These are phyloP conservation scores for Parauchenoglanis ngamensis DNA, from an alignment of 2,797 vertebrate species.

Conservation along the genomic window DNA sequence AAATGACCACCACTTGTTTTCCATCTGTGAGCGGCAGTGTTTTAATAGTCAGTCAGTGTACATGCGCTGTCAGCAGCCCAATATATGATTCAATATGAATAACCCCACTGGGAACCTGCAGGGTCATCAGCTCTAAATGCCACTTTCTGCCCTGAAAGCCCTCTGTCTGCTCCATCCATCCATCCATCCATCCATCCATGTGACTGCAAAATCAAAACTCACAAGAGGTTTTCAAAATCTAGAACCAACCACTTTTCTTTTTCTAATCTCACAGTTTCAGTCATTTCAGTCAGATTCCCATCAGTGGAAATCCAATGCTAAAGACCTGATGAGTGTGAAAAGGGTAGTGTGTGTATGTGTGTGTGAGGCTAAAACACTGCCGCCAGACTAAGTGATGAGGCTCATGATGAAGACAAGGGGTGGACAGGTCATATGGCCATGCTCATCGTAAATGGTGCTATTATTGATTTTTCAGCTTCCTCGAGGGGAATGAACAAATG, in stretches of 20 bases:
- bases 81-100: constrained; percentile 75
- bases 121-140: constrained; percentile 81
- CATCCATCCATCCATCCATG: constrained; percentile 58
- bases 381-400: constrained; percentile 59
- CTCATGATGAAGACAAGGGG: constrained; percentile 71
- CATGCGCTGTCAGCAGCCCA: constrained; percentile 72
- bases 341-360: constrained; percentile 37
- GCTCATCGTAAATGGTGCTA: constrained; percentile 73
- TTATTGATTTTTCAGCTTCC: constrained; percentile 76
- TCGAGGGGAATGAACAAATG: constrained; percentile 64
- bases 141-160: constrained; percentile 73
- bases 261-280: constrained; percentile 59
- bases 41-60: constrained; percentile 74
- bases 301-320: constrained; percentile 60
- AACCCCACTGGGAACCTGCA: constrained; percentile 72
- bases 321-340: constrained; percentile 69
- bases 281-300: constrained; percentile 48
- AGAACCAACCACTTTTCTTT: constrained; percentile 10
- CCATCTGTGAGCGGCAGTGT: constrained; percentile 54
- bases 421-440: constrained; percentile 72
- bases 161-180: constrained; percentile 53
- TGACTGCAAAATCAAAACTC: constrained; percentile 74
- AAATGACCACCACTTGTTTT: constrained; percentile 18
- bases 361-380: constrained; percentile 48
- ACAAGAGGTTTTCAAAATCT: constrained; percentile 50